Evolutionary conservation across 2,888 invertebrate genomes (phyloP).

Genomic region (Lasius fuliginosus): DNA sequence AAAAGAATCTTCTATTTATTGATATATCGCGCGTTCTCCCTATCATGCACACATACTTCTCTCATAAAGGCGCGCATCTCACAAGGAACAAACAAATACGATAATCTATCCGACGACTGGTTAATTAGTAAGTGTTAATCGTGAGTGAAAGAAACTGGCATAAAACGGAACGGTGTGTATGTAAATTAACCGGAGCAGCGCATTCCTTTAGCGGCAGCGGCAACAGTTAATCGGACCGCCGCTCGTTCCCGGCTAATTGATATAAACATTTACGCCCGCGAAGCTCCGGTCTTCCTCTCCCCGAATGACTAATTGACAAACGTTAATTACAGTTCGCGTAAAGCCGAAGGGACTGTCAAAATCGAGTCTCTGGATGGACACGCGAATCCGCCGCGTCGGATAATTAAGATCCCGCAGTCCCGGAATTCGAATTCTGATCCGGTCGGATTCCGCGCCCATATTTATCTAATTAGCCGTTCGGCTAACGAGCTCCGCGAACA

Average conservation of each 20-base stretch:
- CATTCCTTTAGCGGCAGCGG: slow-evolving; percentile 6
- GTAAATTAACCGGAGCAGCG: slow-evolving; percentile 30
- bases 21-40: neutral
- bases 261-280: slow-evolving; percentile 49
- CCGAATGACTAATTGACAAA: slow-evolving; percentile 41
- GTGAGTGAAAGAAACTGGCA: slow-evolving; percentile 34
- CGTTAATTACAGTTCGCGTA: slow-evolving; percentile 46
- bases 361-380: slow-evolving; percentile 49
- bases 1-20: neutral
- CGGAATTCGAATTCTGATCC: slow-evolving; percentile 44
- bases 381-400: slow-evolving; percentile 35
- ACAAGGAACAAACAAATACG: slow-evolving; percentile 1
- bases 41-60: neutral
- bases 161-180: slow-evolving; percentile 21
- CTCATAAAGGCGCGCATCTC: neutral
- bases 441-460: slow-evolving; percentile 31
- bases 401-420: slow-evolving; percentile 55
- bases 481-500: slow-evolving; percentile 38
- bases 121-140: slow-evolving; percentile 51
- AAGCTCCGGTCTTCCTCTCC: neutral
- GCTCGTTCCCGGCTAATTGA: slow-evolving; percentile 31
- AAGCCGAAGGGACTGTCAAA: slow-evolving; percentile 30
- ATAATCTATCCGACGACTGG: neutral
- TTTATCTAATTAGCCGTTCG: slow-evolving; percentile 51
- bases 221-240: slow-evolving; percentile 33